These are phyloP conservation scores for Lethenteron camtschaticum DNA, from an alignment of 2,113 vertebrate genomes.

Conservation along the genomic window DNA sequence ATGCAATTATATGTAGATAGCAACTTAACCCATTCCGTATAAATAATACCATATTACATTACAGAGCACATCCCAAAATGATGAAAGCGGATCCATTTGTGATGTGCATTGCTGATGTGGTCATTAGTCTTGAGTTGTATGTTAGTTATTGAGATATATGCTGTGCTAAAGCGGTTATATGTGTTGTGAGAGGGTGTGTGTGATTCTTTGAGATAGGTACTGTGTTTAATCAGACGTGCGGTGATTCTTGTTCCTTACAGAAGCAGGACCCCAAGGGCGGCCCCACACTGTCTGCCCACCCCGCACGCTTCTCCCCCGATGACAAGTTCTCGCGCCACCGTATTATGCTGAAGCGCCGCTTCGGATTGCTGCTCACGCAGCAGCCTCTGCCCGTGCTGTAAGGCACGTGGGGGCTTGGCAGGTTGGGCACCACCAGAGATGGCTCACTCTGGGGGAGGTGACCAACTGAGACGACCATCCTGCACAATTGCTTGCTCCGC, in stretches of 20 bases:
- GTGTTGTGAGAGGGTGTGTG: not conserved
- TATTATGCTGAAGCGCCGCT: constrained; percentile 54
- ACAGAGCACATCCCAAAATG: too few species aligned
- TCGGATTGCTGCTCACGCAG: constrained; percentile 52
- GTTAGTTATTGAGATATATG: not conserved
- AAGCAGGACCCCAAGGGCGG: constrained; percentile 27
- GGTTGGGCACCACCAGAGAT: too few species aligned
- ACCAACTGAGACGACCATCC: too few species aligned
- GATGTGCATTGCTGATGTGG: not conserved
- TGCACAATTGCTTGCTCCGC: too few species aligned
- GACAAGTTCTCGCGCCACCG: constrained; percentile 62
- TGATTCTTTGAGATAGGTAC: not conserved
- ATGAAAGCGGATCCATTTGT: not conserved
- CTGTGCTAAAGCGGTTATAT: not conserved
- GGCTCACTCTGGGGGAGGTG: too few species aligned
- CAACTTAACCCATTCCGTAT: too few species aligned
- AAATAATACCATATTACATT: too few species aligned
- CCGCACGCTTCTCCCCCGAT: constrained; percentile 62
- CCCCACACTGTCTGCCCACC: constrained; percentile 55
- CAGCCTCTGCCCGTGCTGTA: constrained; percentile 42
- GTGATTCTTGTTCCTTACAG: constrained; percentile 19
- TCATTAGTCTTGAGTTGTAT: not conserved
- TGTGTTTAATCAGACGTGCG: not conserved
- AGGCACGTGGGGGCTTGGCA: not conserved
- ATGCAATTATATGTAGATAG: too few species aligned